Evolutionary conservation across 2,797 vertebrate genomes (phyloP).

Genomic region (Sorex maritimensis): DNA sequence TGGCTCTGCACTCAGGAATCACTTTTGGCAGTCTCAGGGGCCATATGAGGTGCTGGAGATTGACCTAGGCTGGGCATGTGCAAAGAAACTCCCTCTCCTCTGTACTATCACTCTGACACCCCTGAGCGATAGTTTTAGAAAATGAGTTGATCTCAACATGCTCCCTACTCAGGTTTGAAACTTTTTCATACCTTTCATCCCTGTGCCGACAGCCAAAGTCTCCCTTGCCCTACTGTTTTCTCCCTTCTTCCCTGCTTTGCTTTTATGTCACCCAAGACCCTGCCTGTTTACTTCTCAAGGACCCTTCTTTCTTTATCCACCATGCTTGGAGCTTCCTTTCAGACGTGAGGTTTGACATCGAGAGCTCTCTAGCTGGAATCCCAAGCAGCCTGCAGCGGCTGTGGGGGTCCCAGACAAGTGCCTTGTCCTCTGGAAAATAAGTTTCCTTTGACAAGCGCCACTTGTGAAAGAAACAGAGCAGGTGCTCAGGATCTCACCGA

Average conservation of each 20-base stretch:
- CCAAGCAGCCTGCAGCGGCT: constrained; percentile 53
- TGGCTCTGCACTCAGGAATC: no score
- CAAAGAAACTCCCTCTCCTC: background rate
- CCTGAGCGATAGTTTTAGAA: no score
- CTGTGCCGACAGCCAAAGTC: background rate
- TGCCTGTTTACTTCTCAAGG: constrained; percentile 48
- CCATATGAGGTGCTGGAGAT: no score
- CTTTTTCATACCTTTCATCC: background rate
- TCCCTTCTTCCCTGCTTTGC: background rate
- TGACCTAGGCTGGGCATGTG: no score
- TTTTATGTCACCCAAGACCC: constrained; percentile 24
- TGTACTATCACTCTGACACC: background rate
- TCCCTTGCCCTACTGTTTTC: background rate
- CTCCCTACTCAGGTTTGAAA: background rate
- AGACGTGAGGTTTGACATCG: constrained; percentile 65
- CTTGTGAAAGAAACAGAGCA: constrained; percentile 66
- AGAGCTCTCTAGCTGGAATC: constrained; percentile 45
- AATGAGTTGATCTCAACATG: no score
- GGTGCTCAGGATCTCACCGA: constrained; percentile 74
- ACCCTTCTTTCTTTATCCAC: constrained; percentile 48
- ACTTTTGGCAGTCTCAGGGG: no score
- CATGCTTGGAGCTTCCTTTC: background rate
- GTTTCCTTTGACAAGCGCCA: constrained; percentile 61
- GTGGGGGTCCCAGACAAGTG: constrained; percentile 62
- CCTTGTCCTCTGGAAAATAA: constrained; percentile 66